A percentile compares a stretch with the other conserved stretches of the same genome.
Conservation (phyloP, 1,140 invertebrate genomes). For the Drosophila tani region DNA sequence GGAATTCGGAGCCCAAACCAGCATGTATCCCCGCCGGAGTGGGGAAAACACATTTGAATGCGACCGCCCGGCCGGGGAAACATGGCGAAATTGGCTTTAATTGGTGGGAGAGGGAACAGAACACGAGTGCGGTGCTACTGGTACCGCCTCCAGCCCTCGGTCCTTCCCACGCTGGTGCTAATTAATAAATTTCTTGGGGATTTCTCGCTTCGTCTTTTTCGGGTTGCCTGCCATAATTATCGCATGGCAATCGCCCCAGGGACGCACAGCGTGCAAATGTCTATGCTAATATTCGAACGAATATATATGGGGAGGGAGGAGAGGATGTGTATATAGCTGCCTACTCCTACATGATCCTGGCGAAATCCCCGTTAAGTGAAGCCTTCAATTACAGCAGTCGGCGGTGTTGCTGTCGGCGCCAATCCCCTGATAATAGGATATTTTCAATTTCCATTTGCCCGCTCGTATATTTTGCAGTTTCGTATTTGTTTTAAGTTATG, state of each 20-base stretch:
- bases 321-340: neutral
- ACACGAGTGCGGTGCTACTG: constrained; percentile 34
- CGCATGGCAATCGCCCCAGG: constrained; percentile 52
- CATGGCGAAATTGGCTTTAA: constrained; percentile 75
- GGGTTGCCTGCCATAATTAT: constrained; percentile 48
- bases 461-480: constrained; percentile 60
- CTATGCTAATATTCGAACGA: constrained; percentile 53
- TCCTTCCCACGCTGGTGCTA: constrained; percentile 22
- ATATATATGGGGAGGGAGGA: neutral
- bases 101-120: constrained; percentile 52
- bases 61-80: constrained; percentile 37
- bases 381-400: constrained; percentile 63
- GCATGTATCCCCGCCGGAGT: constrained; percentile 37
- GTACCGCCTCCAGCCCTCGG: neutral
- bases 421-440: constrained; percentile 73
- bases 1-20: constrained; percentile 1
- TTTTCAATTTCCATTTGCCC: constrained; percentile 73
- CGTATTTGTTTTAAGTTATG: constrained; percentile 68
- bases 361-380: constrained; percentile 53
- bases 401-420: constrained; percentile 49
- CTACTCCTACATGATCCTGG: constrained; percentile 21
- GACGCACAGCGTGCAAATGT: constrained; percentile 47
- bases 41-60: constrained; percentile 55
- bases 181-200: constrained; percentile 65
- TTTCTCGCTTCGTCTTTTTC: constrained; percentile 43